A percentile compares a stretch with the other conserved stretches of the same genome.
These are phyloP conservation scores for Agriopis aurantiaria DNA, from an alignment of 2,888 invertebrate genomes.

Conservation along the genomic window DNA sequence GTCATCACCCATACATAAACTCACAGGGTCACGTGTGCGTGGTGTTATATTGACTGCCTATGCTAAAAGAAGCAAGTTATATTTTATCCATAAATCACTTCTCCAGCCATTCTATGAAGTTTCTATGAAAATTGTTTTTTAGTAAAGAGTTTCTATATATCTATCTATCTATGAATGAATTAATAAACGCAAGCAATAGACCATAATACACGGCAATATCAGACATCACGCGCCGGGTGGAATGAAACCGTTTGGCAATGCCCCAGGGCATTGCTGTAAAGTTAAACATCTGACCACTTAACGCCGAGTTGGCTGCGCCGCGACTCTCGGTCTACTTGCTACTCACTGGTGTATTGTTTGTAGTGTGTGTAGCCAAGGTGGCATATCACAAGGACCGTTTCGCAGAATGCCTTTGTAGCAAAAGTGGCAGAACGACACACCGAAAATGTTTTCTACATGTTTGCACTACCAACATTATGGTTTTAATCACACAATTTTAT, in stretches of 20 bases:
- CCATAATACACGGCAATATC: neutral
- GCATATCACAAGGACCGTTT: neutral
- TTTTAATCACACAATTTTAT: too few relatives aligned
- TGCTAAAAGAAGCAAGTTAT: too few relatives aligned
- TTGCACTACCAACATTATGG: too few relatives aligned
- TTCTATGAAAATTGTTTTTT: too few relatives aligned
- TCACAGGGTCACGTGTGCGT: too few relatives aligned
- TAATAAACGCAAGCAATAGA: conserved; percentile 13
- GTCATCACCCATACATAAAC: too few relatives aligned
- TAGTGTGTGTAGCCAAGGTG: neutral
- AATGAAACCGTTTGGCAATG: conserved; percentile 68
- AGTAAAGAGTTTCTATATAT: too few relatives aligned
- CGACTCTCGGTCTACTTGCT: neutral
- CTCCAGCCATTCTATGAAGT: too few relatives aligned
- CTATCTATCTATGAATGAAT: too few relatives aligned
- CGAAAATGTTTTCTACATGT: too few relatives aligned
- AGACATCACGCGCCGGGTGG: neutral
- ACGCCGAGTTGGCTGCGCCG: conserved; percentile 44
- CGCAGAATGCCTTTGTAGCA: neutral
- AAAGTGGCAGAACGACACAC: neutral
- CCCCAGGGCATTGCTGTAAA: conserved; percentile 49
- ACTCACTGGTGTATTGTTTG: neutral
- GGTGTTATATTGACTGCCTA: too few relatives aligned
- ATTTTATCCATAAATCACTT: too few relatives aligned
- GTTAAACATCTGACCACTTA: conserved; percentile 80